Base-by-base conservation (phyloP, 2,888 invertebrate species). In the Ypsolopha sequella region DNA sequence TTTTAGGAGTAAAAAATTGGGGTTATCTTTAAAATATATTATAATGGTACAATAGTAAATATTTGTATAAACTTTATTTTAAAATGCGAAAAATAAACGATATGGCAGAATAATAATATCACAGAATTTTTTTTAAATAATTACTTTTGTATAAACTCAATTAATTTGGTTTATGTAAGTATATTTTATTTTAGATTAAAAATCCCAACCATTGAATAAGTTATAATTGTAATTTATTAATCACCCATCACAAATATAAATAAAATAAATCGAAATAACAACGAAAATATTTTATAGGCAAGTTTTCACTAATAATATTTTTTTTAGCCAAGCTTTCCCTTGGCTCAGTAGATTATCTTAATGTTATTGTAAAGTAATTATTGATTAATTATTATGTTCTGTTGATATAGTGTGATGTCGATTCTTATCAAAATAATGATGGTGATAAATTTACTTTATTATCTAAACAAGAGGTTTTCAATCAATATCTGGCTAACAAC, bases 71-170 rank as follows among this genome's bases (percentile, higher is more conserved):
- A 24, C 24, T 24, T 24, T 4, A 24, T 24, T 24, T 24, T 3
- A 24, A 24, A 24, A 24, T 24, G 24, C 24, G 24, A 24, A 38
- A 38, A 38, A 38, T 38, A 38, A 38, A 52, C 46, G 52, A 46
- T 63, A 66, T 69, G 71, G 73, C 68, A 66, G 62, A 70, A 63
- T 60, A 58, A 60, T 65, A 65, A 66, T 75, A 76, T 76, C 76
- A 76, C 76, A 76, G 76, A 61, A 65, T 66, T 58, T 60, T 61
- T 62, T 58, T 58, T 65, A 53, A 60, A 61, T 62, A 36, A 47
- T 14, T 13, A 13, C 13, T 43, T 14, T 8, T 43, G 6, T 39
- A 7, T 10, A 39, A 9, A 39, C 39, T 39, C 39, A 39, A 39
- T 10, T 39, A 39, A 39, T 10, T 39, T 39, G 11, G 24, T 9